phyloP scores from a whole-genome alignment of 1,140 invertebrate species.

The Pseudomyrmex concolor region DNA sequence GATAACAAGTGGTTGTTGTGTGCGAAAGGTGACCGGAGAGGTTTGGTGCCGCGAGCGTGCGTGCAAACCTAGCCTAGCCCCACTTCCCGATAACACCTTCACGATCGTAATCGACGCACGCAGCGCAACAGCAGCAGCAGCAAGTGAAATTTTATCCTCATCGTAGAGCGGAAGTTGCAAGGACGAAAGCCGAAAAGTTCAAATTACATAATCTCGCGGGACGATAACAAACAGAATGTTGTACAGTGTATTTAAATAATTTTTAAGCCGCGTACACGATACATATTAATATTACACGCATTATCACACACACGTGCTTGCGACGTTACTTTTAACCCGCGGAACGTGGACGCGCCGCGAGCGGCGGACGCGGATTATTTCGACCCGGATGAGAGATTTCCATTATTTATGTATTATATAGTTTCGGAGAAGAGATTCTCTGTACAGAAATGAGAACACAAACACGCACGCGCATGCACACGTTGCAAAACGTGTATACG shows the following conservation, averaged over 20 bases:
- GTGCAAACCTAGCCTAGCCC: constrained; percentile 86
- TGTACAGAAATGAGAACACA: too few species aligned
- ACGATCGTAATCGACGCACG: constrained; percentile 3
- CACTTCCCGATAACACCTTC: constrained; percentile 20
- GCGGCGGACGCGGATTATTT: too few species aligned
- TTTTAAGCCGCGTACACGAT: constrained; percentile 62
- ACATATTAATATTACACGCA: constrained; percentile 32
- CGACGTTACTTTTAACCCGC: constrained; percentile 46
- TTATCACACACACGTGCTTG: constrained; percentile 51
- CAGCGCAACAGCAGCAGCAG: neutral
- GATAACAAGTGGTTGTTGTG: constrained; percentile 92
- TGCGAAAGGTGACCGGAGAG: constrained; percentile 91
- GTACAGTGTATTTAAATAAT: constrained; percentile 81
- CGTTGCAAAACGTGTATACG: too few species aligned
- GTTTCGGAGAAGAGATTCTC: too few species aligned
- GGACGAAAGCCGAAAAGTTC: constrained; percentile 28
- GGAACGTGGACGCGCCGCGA: too few species aligned
- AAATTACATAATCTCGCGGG: constrained; percentile 31
- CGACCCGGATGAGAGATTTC: too few species aligned
- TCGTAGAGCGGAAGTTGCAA: constrained; percentile 27
- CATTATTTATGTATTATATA: too few species aligned
- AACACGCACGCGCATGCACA: too few species aligned
- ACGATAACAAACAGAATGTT: constrained; percentile 46
- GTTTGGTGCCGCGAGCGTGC: constrained; percentile 90
- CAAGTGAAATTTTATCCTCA: constrained; percentile 20